A percentile compares a stretch with the other conserved stretches of the same genome.
Conservation (phyloP, 2,888 invertebrate genomes). For the Belgica antarctica region DNA sequence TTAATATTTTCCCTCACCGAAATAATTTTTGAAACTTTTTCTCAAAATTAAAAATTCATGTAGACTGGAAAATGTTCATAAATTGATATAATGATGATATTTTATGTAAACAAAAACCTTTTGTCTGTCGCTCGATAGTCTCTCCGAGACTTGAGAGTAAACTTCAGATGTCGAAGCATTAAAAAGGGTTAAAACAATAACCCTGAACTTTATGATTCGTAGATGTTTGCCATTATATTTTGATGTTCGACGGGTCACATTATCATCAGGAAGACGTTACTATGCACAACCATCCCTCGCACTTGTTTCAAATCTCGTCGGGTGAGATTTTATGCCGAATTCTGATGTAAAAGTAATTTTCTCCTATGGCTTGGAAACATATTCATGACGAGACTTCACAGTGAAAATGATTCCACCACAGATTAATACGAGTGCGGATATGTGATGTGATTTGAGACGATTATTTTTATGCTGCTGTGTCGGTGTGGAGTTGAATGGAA, state of each 20-base stretch:
- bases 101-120: slow-evolving; percentile 44
- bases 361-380: slow-evolving; percentile 5
- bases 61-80: slow-evolving; percentile 39
- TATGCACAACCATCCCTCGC: background rate
- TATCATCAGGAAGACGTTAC: slow-evolving; percentile 1
- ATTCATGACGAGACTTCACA: background rate
- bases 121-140: slow-evolving; percentile 1
- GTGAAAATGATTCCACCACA: slow-evolving; percentile 22
- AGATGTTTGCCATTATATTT: slow-evolving; percentile 20
- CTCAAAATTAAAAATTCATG: slow-evolving; percentile 44
- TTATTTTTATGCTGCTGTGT: slow-evolving; percentile 3
- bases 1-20: slow-evolving; percentile 3
- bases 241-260: background rate
- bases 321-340: background rate
- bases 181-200: slow-evolving; percentile 43
- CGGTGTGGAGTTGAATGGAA: slow-evolving; percentile 20
- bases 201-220: slow-evolving; percentile 37
- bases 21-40: slow-evolving; percentile 15
- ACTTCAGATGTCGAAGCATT: slow-evolving; percentile 15
- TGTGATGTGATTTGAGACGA: slow-evolving; percentile 32
- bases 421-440: slow-evolving; percentile 34
- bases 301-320: background rate
- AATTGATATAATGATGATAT: slow-evolving; percentile 44
- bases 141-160: background rate
- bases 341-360: background rate